These are phyloP conservation scores for Gorsachius magnificus DNA, from an alignment of 2,797 vertebrate genomes.

Conservation along the genomic window DNA sequence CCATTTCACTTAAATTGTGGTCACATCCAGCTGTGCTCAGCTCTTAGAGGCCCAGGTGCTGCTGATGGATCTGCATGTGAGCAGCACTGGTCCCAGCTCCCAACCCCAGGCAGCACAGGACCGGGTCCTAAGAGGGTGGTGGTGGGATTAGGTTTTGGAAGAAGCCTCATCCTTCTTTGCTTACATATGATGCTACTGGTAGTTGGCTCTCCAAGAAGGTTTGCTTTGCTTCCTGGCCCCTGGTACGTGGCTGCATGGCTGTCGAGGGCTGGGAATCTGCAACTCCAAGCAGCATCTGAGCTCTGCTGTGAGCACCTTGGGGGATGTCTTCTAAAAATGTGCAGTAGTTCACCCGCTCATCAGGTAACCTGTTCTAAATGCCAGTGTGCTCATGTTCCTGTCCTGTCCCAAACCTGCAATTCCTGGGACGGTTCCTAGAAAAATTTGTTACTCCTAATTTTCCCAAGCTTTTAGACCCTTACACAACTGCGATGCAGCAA, in stretches of 20 bases:
- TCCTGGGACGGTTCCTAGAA: neutral
- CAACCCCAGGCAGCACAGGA: neutral
- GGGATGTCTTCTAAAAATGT: neutral
- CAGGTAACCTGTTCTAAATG: neutral
- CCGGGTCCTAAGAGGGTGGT: fast-evolving
- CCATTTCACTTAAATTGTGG: neutral
- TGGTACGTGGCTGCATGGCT: neutral
- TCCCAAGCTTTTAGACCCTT: neutral
- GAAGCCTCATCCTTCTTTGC: neutral
- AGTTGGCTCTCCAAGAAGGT: neutral
- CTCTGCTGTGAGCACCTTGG: neutral
- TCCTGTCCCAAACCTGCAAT: neutral
- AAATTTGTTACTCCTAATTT: neutral
- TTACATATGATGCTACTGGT: neutral
- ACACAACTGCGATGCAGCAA: neutral
- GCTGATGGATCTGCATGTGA: neutral
- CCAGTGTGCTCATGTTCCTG: neutral
- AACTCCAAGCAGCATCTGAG: neutral
- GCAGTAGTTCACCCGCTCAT: neutral
- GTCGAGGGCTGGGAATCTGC: neutral
- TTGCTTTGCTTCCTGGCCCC: neutral
- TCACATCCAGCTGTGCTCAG: neutral
- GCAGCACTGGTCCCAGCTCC: neutral
- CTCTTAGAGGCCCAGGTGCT: neutral
- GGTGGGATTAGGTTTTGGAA: neutral